Evolutionary conservation across 2,888 invertebrate species (phyloP), one percentile per base, ranked within the genome.

Genomic region (Drosophila paracracens): DNA sequence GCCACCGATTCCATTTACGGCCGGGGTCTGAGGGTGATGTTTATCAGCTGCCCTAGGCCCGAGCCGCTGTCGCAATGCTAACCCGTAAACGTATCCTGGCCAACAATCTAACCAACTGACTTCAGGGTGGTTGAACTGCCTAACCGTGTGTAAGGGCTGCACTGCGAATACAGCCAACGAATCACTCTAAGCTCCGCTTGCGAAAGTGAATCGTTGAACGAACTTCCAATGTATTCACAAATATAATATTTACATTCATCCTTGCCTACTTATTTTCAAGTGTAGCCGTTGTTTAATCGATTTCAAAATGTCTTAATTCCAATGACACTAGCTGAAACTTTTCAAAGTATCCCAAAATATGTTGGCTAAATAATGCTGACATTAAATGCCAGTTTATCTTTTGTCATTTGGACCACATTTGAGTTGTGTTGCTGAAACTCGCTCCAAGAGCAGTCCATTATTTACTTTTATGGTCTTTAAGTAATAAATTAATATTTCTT

Each of bases 81-180:
- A 53, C 81, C 67, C 85, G 79, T 74, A 78, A 70, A 74, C 89
- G 72, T 84, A 84, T 84, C 84, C 84, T 79, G 74, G 74, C 76
- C 68, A 74, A 71, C 89, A 83, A 84, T 84, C 84, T 86, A 74
- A 48, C 76, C 81, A 71, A 71, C 81, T 79, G 77, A 56, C 65
- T 69, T 67, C 38, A 75, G 88, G 89, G 87, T 88, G 80, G 88
- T 80, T 83, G 73, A 80, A 82, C 88, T 64, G 77, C 66, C 76
- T 61, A 50, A 51, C 69, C 56, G 29, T 38, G 62, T 33, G 35
- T 53, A 53, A 77, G 63, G 71, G 58, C 70, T 79, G 74, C 48
- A 38, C 33, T 46, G 35, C 50, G 46, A 58, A 58, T 31, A 43
- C 59, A 33, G 33, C 50, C 13, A 51, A 51, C 54, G 70, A 78